Evolutionary conservation across 2,113 vertebrate species (phyloP).

Genomic region (Labeo catla): DNA sequence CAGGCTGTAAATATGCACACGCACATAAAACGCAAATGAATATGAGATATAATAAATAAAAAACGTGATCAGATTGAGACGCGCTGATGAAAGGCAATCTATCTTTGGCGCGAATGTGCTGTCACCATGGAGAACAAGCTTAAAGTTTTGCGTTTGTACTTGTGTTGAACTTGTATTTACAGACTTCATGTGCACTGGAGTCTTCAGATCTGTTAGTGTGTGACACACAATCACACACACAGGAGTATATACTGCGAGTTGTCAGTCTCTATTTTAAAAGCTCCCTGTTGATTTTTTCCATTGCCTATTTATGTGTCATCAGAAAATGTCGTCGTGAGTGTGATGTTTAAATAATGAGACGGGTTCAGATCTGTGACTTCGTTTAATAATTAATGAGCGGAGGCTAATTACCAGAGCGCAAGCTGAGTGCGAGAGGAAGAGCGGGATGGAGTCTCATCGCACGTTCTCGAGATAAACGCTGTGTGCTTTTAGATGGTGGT

Average conservation of each 20-base stretch:
- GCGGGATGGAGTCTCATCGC: constrained; percentile 11
- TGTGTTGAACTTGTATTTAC: not conserved
- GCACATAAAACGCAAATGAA: constrained; percentile 26
- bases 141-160: constrained; percentile 11
- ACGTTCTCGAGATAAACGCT: not conserved
- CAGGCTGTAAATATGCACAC: constrained; percentile 28
- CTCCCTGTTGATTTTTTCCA: constrained; percentile 48
- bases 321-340: constrained; percentile 42
- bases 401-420: constrained; percentile 50
- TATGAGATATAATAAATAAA: constrained; percentile 27
- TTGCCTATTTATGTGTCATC: constrained; percentile 49
- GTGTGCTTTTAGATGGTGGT: constrained; percentile 3
- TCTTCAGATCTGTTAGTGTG: constrained; percentile 24
- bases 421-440: constrained; percentile 3
- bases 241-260: not conserved
- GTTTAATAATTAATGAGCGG: constrained; percentile 56
- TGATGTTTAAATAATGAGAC: constrained; percentile 56
- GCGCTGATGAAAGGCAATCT: not conserved
- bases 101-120: not conserved
- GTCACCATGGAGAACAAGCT: not conserved
- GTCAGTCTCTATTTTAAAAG: constrained; percentile 13
- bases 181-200: constrained; percentile 16
- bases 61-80: not conserved
- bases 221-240: constrained; percentile 16
- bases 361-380: constrained; percentile 45